Percentiles rank a stretch among this genome's conserved stretches.
Conservation (phyloP, 2,888 invertebrate species). For the Apamea crenata region DNA sequence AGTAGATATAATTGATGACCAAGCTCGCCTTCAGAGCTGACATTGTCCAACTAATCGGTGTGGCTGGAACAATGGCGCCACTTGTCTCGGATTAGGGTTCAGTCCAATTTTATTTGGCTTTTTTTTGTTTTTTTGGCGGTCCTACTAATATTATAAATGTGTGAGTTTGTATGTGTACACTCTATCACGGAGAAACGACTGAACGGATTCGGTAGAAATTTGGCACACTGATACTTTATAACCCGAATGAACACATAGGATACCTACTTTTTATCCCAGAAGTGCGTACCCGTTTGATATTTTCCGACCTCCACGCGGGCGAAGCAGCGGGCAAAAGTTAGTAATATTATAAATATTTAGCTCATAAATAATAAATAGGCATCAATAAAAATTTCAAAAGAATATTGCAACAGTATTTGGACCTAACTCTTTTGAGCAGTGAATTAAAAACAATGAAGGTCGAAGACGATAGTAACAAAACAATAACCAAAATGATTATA, state of each 20-base stretch:
- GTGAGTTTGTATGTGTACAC: not conserved
- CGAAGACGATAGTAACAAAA: too few relatives aligned
- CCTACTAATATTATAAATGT: not conserved
- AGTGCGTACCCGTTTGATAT: not conserved
- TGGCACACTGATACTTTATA: not conserved
- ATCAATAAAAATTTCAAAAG: too few relatives aligned
- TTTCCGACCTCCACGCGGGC: not conserved
- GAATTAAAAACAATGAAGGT: not conserved
- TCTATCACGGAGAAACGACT: not conserved
- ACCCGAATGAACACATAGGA: not conserved
- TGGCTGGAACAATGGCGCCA: constrained; percentile 72
- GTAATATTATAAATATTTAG: not conserved
- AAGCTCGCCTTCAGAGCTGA: constrained; percentile 74
- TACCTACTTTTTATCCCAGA: not conserved
- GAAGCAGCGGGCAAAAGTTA: not conserved
- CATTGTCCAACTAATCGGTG: constrained; percentile 75
- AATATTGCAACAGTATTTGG: not conserved
- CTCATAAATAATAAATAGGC: not conserved
- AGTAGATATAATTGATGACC: constrained; percentile 83
- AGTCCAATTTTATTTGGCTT: constrained; percentile 1
- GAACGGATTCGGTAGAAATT: not conserved
- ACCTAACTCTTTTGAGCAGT: not conserved
- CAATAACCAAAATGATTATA: constrained; percentile 4
- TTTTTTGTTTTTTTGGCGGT: not conserved
- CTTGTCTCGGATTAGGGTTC: constrained; percentile 67